These are phyloP conservation scores for Limnephilus marmoratus DNA, from an alignment of 2,888 invertebrate species.

Conservation along the genomic window DNA sequence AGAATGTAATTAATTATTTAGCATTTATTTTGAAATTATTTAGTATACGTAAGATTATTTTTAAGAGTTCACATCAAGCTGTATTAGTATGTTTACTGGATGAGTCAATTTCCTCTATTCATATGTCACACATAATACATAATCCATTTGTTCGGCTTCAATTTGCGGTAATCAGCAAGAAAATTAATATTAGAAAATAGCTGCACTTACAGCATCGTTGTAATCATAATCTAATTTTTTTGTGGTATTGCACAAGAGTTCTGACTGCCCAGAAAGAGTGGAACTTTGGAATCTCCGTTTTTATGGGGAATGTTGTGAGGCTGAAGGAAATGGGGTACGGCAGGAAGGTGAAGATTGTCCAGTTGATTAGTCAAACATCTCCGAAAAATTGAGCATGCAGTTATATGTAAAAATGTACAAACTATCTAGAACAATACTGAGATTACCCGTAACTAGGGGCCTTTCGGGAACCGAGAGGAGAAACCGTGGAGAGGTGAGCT, in stretches of 20 bases:
- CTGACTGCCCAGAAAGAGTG: background rate
- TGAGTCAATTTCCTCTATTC: background rate
- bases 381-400: no score
- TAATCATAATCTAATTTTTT: no score
- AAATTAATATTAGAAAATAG: no score
- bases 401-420: no score
- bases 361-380: no score
- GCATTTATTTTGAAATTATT: background rate
- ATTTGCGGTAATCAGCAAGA: background rate
- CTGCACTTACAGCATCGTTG: no score
- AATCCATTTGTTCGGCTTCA: background rate
- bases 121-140: background rate
- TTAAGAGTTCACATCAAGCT: background rate
- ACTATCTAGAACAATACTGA: no score
- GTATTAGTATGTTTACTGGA: background rate
- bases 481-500: no score
- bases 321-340: background rate
- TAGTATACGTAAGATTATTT: background rate
- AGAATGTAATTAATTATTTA: background rate
- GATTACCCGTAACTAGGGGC: no score
- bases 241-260: no score
- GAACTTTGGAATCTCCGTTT: background rate
- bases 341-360: no score
- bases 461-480: no score
- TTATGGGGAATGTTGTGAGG: background rate